A percentile compares a stretch with the other conserved stretches of the same genome.
phyloP scores from a whole-genome alignment of 2,113 vertebrate species.

The Caracal caracal region DNA sequence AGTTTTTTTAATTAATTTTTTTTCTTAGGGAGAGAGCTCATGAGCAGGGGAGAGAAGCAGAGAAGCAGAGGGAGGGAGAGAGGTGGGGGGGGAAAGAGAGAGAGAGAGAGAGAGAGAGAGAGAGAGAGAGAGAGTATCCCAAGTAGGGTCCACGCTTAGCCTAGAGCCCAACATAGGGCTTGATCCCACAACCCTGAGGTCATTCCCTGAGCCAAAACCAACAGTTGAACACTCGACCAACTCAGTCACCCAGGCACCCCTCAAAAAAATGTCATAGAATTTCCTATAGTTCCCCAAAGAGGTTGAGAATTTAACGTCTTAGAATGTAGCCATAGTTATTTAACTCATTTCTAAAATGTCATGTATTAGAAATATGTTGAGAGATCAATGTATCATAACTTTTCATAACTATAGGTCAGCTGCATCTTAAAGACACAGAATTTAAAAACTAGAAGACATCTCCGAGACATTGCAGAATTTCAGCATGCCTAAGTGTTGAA shows the following conservation, averaged over 20 bases:
- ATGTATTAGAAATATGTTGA: neutral
- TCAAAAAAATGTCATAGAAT: neutral
- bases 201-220: too few species aligned
- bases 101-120: too few species aligned
- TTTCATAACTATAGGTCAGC: neutral
- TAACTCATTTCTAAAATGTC: conserved; percentile 23
- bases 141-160: too few species aligned
- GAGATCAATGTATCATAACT: neutral
- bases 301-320: neutral
- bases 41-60: too few species aligned
- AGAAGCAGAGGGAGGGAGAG: too few species aligned
- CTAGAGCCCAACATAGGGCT: too few species aligned
- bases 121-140: too few species aligned
- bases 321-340: neutral
- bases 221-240: too few species aligned
- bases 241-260: too few species aligned
- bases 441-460: neutral
- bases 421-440: neutral
- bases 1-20: neutral
- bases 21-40: too few species aligned
- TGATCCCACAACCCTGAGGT: too few species aligned
- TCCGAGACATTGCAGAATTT: neutral
- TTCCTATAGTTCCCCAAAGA: neutral
- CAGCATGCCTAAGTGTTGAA: neutral
- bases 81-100: too few species aligned